These are phyloP conservation scores for Antedon mediterranea DNA, from an alignment of 53 echinoderm and acorn worm genomes.

Conservation along the genomic window DNA sequence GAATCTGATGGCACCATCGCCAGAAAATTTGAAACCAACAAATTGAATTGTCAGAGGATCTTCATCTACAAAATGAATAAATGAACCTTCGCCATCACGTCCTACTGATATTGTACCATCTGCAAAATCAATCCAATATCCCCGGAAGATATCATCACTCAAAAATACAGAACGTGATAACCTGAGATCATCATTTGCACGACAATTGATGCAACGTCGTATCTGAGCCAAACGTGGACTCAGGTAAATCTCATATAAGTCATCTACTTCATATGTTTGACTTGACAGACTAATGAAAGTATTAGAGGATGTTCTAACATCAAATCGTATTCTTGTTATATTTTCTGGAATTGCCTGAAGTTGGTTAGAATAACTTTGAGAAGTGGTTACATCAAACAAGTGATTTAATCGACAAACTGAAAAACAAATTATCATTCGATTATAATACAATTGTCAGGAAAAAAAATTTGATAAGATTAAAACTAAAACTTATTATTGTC, in stretches of 20 bases:
- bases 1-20: constrained; percentile 18
- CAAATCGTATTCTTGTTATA: background rate
- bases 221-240: background rate
- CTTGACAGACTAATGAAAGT: background rate
- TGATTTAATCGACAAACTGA: background rate
- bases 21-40: constrained; percentile 17
- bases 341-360: background rate
- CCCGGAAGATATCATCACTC: background rate
- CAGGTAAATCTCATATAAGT: constrained; percentile 9
- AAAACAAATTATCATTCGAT: background rate
- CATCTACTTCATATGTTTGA: background rate
- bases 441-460: too few species aligned
- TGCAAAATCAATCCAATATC: constrained; percentile 9
- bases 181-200: background rate
- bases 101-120: constrained; percentile 11
- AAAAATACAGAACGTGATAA: background rate
- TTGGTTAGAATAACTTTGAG: background rate
- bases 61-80: background rate
- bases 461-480: too few species aligned
- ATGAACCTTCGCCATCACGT: constrained; percentile 2
- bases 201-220: background rate
- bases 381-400: background rate
- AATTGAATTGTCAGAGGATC: constrained; percentile 11
- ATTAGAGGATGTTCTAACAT: background rate
- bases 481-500: too few species aligned